Evolutionary conservation across 2,797 vertebrate genomes (phyloP).

Genomic region (Micromesistius poutassou): DNA sequence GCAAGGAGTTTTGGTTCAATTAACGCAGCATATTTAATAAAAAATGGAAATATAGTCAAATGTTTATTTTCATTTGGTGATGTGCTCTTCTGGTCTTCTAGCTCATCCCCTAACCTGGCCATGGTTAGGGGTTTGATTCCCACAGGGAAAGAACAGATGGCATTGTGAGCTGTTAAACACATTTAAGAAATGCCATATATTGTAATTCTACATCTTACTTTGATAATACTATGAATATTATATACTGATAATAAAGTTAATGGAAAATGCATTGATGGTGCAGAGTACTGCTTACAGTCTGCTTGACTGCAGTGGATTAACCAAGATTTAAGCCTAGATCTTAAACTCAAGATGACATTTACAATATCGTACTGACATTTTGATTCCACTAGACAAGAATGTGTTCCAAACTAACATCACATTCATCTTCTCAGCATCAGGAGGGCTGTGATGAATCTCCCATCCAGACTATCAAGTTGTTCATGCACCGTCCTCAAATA

Average conservation of each 20-base stretch:
- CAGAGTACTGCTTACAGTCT: background rate
- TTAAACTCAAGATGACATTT: background rate
- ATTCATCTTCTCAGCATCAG: background rate
- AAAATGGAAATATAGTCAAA: background rate
- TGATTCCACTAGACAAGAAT: background rate
- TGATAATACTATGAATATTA: background rate
- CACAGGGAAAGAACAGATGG: too few species aligned
- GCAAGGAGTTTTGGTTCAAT: background rate
- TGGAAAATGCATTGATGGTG: background rate
- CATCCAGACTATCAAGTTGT: background rate
- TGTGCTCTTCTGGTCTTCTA: background rate
- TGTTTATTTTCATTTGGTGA: background rate
- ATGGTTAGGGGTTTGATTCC: too few species aligned
- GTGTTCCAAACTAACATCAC: background rate
- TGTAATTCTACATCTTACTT: background rate
- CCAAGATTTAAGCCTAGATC: background rate
- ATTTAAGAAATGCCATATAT: background rate
- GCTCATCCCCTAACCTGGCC: background rate
- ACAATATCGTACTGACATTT: background rate
- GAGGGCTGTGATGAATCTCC: background rate
- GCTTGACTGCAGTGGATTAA: background rate
- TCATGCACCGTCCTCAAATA: background rate
- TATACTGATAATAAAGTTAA: background rate
- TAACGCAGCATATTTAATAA: background rate
- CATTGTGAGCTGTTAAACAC: too few species aligned